Percentiles rank a stretch among this genome's conserved stretches.
Evolutionary conservation across 2,888 invertebrate genomes (phyloP).

Genomic region (Escarpia spicata): DNA sequence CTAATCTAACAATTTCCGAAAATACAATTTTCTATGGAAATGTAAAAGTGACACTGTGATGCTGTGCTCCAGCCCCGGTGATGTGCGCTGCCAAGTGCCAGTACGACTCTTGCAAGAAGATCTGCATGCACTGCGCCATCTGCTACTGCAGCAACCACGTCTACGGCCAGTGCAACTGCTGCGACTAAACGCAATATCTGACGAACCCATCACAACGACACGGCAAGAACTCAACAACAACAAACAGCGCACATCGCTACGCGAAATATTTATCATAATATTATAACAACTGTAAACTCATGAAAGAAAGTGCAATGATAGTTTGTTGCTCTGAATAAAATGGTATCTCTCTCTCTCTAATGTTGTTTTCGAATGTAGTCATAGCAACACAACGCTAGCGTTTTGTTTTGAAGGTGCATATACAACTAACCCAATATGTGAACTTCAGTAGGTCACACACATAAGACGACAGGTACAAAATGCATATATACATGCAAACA

Average conservation of each 20-base stretch:
- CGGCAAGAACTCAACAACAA: background rate
- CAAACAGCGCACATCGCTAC: background rate
- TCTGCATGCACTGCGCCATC: conserved; percentile 13
- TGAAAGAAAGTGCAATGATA: background rate
- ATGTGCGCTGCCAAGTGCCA: conserved; percentile 6
- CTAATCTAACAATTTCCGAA: no score
- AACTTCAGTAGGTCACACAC: no score
- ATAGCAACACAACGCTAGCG: no score
- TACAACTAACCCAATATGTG: no score
- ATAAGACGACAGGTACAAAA: no score
- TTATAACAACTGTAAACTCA: background rate
- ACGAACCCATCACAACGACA: background rate
- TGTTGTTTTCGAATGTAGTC: no score
- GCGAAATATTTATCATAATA: background rate
- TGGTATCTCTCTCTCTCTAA: no score
- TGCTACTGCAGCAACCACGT: conserved; percentile 1
- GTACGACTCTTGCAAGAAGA: background rate
- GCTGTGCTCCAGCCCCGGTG: background rate
- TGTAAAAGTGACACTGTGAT: background rate
- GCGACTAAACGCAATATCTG: background rate
- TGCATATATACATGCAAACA: no score
- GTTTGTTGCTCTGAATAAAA: background rate
- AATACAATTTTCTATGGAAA: background rate
- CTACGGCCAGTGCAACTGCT: background rate
- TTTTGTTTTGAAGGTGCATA: no score